Conservation (phyloP, 30 jellyfish, hydroid and myxozoan genomes). For the Turritopsis rubra region DNA sequence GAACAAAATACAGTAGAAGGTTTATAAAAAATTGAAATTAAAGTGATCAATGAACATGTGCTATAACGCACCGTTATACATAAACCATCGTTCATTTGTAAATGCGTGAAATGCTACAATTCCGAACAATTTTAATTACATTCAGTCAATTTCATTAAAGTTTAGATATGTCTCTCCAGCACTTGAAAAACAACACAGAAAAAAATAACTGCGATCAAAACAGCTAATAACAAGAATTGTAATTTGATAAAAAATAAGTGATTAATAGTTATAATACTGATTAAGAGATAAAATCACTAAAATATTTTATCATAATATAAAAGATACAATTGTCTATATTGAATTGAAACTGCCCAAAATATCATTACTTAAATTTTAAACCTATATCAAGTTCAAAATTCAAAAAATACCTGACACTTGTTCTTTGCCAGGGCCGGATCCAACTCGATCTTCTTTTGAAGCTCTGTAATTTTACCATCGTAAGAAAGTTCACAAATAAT, state of each 20-base stretch:
- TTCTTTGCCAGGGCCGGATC: slow-evolving; percentile 32
- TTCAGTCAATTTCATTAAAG: too few species aligned
- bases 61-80: background rate
- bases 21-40: background rate
- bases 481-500: slow-evolving; percentile 35
- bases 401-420: slow-evolving; percentile 39
- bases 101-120: too few species aligned
- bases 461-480: slow-evolving; percentile 46
- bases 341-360: background rate
- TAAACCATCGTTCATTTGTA: background rate
- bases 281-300: background rate
- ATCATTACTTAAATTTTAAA: background rate
- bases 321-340: background rate
- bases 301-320: background rate
- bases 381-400: background rate
- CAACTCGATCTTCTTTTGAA: slow-evolving; percentile 31
- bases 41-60: background rate
- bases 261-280: background rate
- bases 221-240: background rate
- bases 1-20: background rate
- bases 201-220: too few species aligned
- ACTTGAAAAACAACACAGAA: too few species aligned
- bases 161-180: too few species aligned
- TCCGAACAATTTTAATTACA: too few species aligned
- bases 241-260: background rate